Evolutionary conservation across 2,113 vertebrate genomes (phyloP).

Genomic region (Oncorhynchus kisutch): DNA sequence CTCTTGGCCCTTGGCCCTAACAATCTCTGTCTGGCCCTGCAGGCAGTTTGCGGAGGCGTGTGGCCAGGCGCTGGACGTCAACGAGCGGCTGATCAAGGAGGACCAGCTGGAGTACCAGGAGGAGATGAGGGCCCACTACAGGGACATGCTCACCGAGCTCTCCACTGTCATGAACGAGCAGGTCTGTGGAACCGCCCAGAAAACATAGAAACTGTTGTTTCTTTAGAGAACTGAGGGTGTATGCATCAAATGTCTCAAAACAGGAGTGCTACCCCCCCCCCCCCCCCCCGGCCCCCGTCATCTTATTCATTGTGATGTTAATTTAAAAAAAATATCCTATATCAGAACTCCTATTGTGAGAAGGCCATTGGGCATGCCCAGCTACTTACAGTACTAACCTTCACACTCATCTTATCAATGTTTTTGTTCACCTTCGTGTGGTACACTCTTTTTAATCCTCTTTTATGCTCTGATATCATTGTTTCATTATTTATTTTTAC

Average conservation of each 20-base stretch:
- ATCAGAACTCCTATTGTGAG: too few relatives aligned
- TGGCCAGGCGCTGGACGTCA: constrained; percentile 94
- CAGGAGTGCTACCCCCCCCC: too few relatives aligned
- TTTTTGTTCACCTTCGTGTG: too few relatives aligned
- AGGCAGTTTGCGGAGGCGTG: constrained; percentile 96
- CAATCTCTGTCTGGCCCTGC: constrained; percentile 33
- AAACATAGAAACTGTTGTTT: too few relatives aligned
- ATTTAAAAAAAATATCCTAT: too few relatives aligned
- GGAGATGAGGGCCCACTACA: constrained; percentile 95
- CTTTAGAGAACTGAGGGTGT: too few relatives aligned
- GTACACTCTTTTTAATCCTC: too few relatives aligned
- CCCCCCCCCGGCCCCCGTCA: background rate
- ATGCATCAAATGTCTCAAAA: constrained; percentile 1
- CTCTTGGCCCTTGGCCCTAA: background rate
- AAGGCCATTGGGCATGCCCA: too few relatives aligned
- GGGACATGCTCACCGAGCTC: constrained; percentile 92
- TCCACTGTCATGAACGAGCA: constrained; percentile 94
- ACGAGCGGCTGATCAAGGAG: constrained; percentile 95
- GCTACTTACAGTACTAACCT: too few relatives aligned
- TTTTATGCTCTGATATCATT: background rate
- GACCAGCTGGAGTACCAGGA: constrained; percentile 98
- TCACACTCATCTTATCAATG: too few relatives aligned
- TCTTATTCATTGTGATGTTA: too few relatives aligned
- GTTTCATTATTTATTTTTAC: background rate
- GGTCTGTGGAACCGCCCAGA: constrained; percentile 69